phyloP scores from a whole-genome alignment of 2,113 vertebrate species.

The Heterocephalus glaber region DNA sequence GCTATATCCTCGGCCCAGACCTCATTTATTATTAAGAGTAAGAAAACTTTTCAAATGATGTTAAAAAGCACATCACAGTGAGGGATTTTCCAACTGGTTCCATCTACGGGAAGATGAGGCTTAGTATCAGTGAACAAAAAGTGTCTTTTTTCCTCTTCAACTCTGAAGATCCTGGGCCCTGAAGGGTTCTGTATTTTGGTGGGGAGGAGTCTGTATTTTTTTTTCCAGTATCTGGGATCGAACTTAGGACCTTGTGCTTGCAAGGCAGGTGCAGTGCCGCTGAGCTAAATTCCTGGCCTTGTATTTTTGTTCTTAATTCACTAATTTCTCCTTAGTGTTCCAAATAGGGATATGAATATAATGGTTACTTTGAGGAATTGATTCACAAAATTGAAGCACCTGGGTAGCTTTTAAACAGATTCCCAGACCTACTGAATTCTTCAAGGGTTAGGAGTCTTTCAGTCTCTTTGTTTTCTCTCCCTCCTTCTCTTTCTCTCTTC shows the following conservation, averaged over 20 bases:
- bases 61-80: background rate
- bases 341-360: background rate
- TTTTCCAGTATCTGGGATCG: too few species aligned
- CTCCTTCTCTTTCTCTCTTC: background rate
- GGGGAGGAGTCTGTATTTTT: too few species aligned
- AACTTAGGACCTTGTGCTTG: too few species aligned
- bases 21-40: background rate
- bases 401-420: background rate
- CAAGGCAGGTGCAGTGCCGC: too few species aligned
- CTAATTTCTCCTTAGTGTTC: background rate
- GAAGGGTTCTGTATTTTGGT: background rate
- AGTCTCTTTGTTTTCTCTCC: background rate
- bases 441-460: background rate
- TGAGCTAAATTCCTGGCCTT: too few species aligned
- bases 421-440: background rate
- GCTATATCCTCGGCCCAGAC: too few species aligned
- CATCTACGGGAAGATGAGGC: background rate
- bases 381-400: background rate
- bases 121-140: background rate
- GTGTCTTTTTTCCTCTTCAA: background rate
- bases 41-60: background rate
- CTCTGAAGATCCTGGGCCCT: background rate
- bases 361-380: background rate
- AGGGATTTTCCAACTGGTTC: background rate
- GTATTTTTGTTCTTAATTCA: constrained; percentile 22